A percentile compares a stretch with the other conserved stretches of the same genome.
These are phyloP conservation scores for Forbesichthys agassizii DNA, from an alignment of 2,113 vertebrate genomes.

Conservation along the genomic window DNA sequence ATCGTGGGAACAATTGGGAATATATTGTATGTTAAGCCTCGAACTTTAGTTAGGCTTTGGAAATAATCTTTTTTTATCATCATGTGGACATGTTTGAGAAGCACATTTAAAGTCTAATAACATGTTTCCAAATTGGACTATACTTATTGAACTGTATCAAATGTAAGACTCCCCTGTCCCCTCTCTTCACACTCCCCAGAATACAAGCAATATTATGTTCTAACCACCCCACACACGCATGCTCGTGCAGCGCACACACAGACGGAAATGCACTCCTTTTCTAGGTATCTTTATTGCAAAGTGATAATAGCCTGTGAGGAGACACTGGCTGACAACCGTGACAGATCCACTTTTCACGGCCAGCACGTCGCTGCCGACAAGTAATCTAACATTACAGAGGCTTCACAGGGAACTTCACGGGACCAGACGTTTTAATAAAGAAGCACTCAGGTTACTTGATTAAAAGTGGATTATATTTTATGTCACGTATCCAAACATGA, in stretches of 20 bases:
- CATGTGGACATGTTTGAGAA: too few species aligned
- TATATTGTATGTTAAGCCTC: too few species aligned
- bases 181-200: too few species aligned
- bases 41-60: background rate
- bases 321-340: slow-evolving; percentile 3
- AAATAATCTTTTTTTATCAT: too few species aligned
- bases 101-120: too few species aligned
- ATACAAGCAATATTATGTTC: background rate
- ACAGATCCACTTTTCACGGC: slow-evolving; percentile 14
- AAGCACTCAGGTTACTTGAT: slow-evolving; percentile 13
- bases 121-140: too few species aligned
- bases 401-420: slow-evolving; percentile 7
- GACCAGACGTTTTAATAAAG: slow-evolving; percentile 12
- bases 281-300: slow-evolving; percentile 17
- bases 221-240: background rate
- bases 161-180: too few species aligned
- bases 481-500: slow-evolving; percentile 5
- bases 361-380: background rate
- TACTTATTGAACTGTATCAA: too few species aligned
- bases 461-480: background rate
- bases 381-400: background rate
- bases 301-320: slow-evolving; percentile 14
- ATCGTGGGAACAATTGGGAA: too few species aligned
- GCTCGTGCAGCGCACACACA: slow-evolving; percentile 1
- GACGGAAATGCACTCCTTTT: background rate